Conservation (phyloP, 2,113 vertebrate species). For the Poecile atricapillus region DNA sequence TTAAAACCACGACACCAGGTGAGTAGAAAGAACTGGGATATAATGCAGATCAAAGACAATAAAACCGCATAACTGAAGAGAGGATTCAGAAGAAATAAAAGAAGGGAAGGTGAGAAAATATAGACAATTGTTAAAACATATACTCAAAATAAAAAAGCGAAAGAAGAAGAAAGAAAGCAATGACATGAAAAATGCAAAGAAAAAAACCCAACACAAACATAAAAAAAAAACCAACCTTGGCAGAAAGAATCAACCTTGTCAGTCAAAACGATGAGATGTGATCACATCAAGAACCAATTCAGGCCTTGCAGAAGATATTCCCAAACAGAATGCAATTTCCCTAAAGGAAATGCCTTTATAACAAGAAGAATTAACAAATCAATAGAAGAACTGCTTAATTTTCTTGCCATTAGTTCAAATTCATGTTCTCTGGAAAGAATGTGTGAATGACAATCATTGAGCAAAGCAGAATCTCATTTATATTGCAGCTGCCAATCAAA, state of each 20-base stretch:
- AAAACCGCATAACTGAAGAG: background rate
- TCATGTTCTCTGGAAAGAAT: background rate
- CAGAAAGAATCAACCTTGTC: background rate
- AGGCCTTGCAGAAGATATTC: background rate
- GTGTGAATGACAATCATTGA: constrained; percentile 14
- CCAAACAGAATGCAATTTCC: background rate
- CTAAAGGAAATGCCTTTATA: constrained; percentile 19
- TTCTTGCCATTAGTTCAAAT: constrained; percentile 47
- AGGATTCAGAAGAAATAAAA: background rate
- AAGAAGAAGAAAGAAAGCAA: background rate
- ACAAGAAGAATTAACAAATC: constrained; percentile 38
- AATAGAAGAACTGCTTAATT: constrained; percentile 32
- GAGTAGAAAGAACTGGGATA: background rate
- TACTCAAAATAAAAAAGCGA: background rate
- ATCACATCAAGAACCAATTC: background rate
- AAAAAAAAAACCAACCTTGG: background rate
- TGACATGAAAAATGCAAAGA: background rate
- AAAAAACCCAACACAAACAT: no score
- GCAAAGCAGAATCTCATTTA: constrained; percentile 17
- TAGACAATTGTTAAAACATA: background rate
- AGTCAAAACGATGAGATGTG: background rate
- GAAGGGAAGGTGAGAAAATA: background rate
- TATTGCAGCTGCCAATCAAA: constrained; percentile 17
- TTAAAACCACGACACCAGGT: no score
- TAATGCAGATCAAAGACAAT: background rate